Evolutionary conservation across 2,888 invertebrate genomes (phyloP).

Genomic region (Ichneumoninae sp.): DNA sequence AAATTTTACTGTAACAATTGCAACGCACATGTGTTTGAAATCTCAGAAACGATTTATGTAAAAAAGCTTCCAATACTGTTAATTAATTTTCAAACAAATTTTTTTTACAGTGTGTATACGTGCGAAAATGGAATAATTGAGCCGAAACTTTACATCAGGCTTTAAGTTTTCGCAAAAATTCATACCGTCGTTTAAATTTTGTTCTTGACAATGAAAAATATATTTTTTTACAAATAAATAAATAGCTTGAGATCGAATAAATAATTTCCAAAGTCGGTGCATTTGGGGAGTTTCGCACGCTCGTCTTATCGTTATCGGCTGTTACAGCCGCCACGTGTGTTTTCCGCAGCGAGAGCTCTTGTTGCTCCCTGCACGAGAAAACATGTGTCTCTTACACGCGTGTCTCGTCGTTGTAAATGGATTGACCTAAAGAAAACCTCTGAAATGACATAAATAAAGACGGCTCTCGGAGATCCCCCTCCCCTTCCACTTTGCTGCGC

Average conservation of each 20-base stretch:
- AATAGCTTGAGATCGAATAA: neutral
- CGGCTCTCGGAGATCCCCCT: constrained; percentile 41
- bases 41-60: too few species aligned
- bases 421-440: constrained; percentile 83
- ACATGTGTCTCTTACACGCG: constrained; percentile 64
- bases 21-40: too few species aligned
- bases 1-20: too few species aligned
- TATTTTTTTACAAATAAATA: neutral
- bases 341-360: neutral
- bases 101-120: too few species aligned
- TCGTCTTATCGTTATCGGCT: neutral
- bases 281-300: constrained; percentile 68
- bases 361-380: neutral
- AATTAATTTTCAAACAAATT: too few species aligned
- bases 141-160: too few species aligned
- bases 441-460: constrained; percentile 82
- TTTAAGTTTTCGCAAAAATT: neutral
- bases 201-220: neutral
- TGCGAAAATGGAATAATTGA: too few species aligned
- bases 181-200: neutral
- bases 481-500: neutral
- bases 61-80: too few species aligned
- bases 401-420: constrained; percentile 79
- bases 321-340: constrained; percentile 1
- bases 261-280: neutral